These are phyloP conservation scores for Microvelia longipes DNA, from an alignment of 1,140 invertebrate species.

Conservation along the genomic window DNA sequence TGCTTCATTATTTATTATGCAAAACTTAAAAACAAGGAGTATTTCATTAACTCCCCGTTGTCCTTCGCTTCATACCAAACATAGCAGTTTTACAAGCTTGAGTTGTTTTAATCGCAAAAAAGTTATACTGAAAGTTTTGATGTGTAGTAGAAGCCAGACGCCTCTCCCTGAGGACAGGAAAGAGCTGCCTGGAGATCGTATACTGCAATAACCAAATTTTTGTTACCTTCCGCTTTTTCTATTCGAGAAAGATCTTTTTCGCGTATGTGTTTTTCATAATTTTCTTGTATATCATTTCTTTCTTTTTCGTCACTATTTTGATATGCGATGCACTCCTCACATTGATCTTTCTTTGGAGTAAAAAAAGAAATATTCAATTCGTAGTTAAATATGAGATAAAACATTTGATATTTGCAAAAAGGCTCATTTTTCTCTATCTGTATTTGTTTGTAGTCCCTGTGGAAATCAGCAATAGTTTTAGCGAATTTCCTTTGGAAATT, in stretches of 20 bases:
- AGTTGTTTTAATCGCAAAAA: slow-evolving; percentile 2
- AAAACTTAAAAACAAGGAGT: background rate
- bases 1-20: too few relatives aligned
- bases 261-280: too few relatives aligned
- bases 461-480: slow-evolving; percentile 12
- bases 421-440: slow-evolving; percentile 5
- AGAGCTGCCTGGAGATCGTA: slow-evolving; percentile 3
- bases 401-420: slow-evolving; percentile 13
- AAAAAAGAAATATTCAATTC: slow-evolving; percentile 22
- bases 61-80: slow-evolving; percentile 17
- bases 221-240: background rate
- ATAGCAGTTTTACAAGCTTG: background rate
- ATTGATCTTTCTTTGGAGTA: slow-evolving; percentile 22
- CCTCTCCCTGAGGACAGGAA: background rate
- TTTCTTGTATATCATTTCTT: too few relatives aligned
- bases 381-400: slow-evolving; percentile 15
- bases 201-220: background rate
- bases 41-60: slow-evolving; percentile 20
- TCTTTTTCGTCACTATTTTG: slow-evolving; percentile 7
- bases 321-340: slow-evolving; percentile 17
- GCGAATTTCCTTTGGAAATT: too few relatives aligned
- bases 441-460: slow-evolving; percentile 16
- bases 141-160: slow-evolving; percentile 7
- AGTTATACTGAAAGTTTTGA: slow-evolving; percentile 11
- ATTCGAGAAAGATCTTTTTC: too few relatives aligned